Evolutionary conservation across 2,888 invertebrate genomes (phyloP), one percentile per base, ranked within the genome.

Genomic region (Drosophila atroscutellata): DNA sequence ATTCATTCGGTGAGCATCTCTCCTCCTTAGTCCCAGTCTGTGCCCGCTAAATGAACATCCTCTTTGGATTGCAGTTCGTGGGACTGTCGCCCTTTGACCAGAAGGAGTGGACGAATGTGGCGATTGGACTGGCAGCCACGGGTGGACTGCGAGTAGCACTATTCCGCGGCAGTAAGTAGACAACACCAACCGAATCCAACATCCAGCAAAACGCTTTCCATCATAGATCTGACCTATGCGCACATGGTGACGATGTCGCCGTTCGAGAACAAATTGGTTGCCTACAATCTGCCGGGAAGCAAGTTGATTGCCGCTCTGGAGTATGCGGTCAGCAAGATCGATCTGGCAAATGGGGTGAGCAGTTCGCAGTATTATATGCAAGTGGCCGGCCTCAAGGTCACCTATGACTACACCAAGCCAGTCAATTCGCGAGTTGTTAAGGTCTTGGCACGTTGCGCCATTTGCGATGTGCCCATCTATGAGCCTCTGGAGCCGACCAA

Each of bases 231-330:
- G 15, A 96, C 96, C 1, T 95, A 95, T 47, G 95, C 95, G 58
- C 95, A 95, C 66, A 87, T 97, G 11, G 92, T 96, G 7, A 95
- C 95, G 81, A 94, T 95, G 28, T 94, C 95, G 70, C 98, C 98
- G 0, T 98, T 97, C 90, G 95, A 95, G 89, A 97, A 97, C 92
- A 95, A 94, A 52, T 93, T 97, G 69, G 95, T 96, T 84, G 94
- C 95, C 18, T 95, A 96, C 64, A 95, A 96, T 82, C 91, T 98
- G 63, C 93, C 94, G 58, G 98, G 98, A 0, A 92, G 94, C 70
- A 93, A 95, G 79, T 90, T 98, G 6, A 89, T 94, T 63, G 94
- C 95, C 69, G 95, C 95, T 15, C 93, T 96, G 2, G 96, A 96
- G 91, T 94, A 93, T 86, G 94, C 94, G 0, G 94, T 94, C 0